phyloP scores from a whole-genome alignment of 1,140 invertebrate genomes.

The Stenopsyche tienmushanensis region DNA sequence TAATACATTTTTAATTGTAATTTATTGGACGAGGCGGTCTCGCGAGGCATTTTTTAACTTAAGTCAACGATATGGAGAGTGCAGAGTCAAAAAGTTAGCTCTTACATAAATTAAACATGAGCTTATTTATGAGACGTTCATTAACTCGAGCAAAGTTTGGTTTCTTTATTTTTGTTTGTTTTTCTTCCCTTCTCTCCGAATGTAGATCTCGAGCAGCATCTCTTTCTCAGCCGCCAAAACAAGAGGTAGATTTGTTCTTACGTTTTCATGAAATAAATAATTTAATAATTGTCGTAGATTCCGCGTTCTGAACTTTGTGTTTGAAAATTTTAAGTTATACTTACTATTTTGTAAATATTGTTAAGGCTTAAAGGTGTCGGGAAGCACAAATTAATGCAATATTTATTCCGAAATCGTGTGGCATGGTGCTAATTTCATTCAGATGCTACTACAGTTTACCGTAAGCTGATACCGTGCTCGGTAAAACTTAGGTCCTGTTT shows the following conservation, averaged over 20 bases:
- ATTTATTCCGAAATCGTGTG: constrained; percentile 31
- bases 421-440: constrained; percentile 31
- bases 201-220: background rate
- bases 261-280: too few relatives aligned
- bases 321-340: too few relatives aligned
- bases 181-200: constrained; percentile 24
- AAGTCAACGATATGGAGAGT: constrained; percentile 31
- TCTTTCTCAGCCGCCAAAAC: constrained; percentile 13
- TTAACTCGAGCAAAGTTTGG: constrained; percentile 46
- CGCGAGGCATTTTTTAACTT: too few relatives aligned
- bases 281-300: background rate
- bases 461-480: constrained; percentile 30
- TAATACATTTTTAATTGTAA: background rate
- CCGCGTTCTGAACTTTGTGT: too few relatives aligned
- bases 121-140: constrained; percentile 49
- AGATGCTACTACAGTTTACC: constrained; percentile 20
- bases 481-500: constrained; percentile 37
- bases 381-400: constrained; percentile 24
- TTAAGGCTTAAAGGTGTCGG: background rate
- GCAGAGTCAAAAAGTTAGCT: constrained; percentile 26
- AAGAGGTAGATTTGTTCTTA: constrained; percentile 7
- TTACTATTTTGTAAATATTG: background rate
- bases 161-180: constrained; percentile 41
- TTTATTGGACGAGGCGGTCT: constrained; percentile 43
- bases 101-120: constrained; percentile 51